Base-by-base conservation (phyloP, 2,888 invertebrate species). In the Tinea pellionella region DNA sequence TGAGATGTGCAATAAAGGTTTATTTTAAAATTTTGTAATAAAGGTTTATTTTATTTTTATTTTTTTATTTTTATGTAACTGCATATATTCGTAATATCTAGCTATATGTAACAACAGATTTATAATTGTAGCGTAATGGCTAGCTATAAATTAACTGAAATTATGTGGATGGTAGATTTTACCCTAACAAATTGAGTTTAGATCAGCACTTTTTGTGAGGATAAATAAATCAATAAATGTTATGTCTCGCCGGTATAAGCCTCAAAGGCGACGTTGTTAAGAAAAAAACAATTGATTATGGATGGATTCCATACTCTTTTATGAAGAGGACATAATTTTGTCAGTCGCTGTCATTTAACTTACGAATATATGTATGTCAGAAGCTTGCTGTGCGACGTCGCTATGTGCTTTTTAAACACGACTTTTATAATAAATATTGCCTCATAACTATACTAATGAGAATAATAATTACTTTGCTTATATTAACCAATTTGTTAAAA, bases 241-340 rank as follows among this genome's bases (percentile, higher is more conserved):
- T 15, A 51, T 19, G 53, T 53, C 53, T 57, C 59, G 56, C 32
- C 60, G 30, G 60, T 59, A 47, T 59, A 30, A 37, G 56, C 60
- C 61, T 62, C 62, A 63, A 68, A 60, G 70, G 68, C 70, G 73
- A 70, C 71, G 64, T 65, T 63, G 59, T 60, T 64, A 65, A 68
- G 66, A 74, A 77, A 78, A 24, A 78, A 75, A 69, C 67, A 18
- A 61, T 63, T 67, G 71, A 74, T 75, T 77, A 73, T 76, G 69
- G 68, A 71, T 71, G 74, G 68, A 74, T 73, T 69, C 73, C 68
- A 68, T 69, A 68, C 69, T 66, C 53, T 24, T 53, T 60, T 77
- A 77, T 77, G 75, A 75, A 71, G 66, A 66, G 53, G 69, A 70
- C 75, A 76, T 76, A 74, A 77, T 72, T 77, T 71, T 77, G 74